These are phyloP conservation scores for Passer domesticus DNA, from an alignment of 2,113 vertebrate species.

Conservation along the genomic window DNA sequence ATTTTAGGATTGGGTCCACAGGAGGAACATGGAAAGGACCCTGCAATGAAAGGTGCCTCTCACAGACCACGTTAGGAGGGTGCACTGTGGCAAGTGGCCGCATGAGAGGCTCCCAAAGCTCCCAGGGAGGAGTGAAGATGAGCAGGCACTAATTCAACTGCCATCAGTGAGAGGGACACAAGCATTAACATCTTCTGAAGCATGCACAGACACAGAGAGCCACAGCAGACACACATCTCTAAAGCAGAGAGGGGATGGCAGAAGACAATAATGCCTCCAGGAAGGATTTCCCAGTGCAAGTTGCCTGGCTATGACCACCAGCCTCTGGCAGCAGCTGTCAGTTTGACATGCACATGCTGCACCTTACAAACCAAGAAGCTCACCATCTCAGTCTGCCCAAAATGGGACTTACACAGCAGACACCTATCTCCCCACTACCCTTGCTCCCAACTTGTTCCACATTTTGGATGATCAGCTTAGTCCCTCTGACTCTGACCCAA, in stretches of 20 bases:
- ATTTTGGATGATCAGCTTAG: neutral
- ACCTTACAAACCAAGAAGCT: neutral
- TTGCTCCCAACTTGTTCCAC: neutral
- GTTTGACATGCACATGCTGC: neutral
- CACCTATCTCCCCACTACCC: neutral
- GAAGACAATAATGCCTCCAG: neutral
- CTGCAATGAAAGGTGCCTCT: neutral
- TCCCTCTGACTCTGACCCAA: neutral
- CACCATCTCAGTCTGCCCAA: neutral
- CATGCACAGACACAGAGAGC: neutral
- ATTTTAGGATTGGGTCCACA: neutral
- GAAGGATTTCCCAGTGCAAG: neutral
- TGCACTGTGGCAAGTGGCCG: accelerated
- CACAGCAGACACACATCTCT: neutral
- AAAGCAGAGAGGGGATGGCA: neutral
- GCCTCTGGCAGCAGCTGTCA: neutral
- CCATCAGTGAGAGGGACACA: neutral
- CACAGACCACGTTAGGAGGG: accelerated
- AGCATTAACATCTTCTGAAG: neutral
- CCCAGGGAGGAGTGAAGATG: neutral
- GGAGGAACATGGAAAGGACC: neutral
- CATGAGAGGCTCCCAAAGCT: neutral
- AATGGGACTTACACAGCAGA: neutral
- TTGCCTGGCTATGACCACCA: neutral
- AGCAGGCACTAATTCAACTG: neutral